These are phyloP conservation scores for Garrulus glandarius DNA, from an alignment of 2,797 vertebrate genomes.

Conservation along the genomic window DNA sequence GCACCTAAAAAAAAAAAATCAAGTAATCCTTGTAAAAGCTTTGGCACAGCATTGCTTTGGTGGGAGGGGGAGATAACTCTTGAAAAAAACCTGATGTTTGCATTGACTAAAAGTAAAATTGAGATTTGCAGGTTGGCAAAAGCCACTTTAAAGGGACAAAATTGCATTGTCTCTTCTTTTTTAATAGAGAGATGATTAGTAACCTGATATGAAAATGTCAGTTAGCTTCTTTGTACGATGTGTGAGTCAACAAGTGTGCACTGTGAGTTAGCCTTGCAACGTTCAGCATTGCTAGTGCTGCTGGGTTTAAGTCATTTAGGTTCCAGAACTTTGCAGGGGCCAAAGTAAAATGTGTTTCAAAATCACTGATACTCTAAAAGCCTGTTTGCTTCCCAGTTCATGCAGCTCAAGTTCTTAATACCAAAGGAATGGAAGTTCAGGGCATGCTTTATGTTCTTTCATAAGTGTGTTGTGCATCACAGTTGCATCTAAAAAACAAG, in stretches of 20 bases:
- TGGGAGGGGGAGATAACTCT: not conserved
- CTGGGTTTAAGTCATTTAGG: not conserved
- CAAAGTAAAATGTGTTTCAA: not conserved
- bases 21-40: not conserved
- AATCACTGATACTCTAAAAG: not conserved
- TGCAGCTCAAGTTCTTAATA: not conserved
- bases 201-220: not conserved
- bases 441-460: not conserved
- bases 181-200: not conserved
- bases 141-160: not conserved
- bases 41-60: not conserved
- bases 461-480: rapidly evolving
- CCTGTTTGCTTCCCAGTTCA: not conserved
- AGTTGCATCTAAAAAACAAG: not conserved
- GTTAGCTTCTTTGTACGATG: not conserved
- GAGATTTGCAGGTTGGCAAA: not conserved
- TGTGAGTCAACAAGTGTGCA: not conserved
- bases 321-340: rapidly evolving
- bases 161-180: not conserved
- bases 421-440: not conserved
- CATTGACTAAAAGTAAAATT: not conserved
- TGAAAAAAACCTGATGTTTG: not conserved
- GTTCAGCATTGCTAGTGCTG: not conserved
- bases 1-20: not conserved
- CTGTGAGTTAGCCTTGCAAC: not conserved